Base-by-base conservation (phyloP, 2,113 vertebrate genomes). In the Pygoscelis adeliae region DNA sequence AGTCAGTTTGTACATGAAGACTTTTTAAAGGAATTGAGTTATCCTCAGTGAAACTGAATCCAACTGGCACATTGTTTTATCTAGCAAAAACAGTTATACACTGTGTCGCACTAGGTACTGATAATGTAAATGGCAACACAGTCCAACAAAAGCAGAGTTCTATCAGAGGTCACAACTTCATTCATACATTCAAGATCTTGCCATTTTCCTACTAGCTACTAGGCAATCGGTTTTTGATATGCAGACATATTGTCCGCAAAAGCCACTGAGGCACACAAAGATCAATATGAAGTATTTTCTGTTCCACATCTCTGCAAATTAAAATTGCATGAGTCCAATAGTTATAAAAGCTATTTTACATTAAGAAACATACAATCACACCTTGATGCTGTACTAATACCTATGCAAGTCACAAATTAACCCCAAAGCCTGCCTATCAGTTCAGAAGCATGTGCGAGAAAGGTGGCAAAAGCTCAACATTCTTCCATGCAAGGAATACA, bases 201-300 rank as follows among this genome's bases (percentile, higher is more conserved):
- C 22, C 86, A 62, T 78, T 86, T 97, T 83, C 87, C 62, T 88
- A 88, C 18, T 85, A 91, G 73, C 62, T 94, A 76, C 47, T 67
- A 92, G 69, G 70, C 26, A 26, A 82, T 58, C 40, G 52, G 77
- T 38, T 95, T 89, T 77, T 83, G 55, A 77, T 85, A 73, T 15
- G 70, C 49, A 50, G 38, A 63, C 21, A 69, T 46, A 73, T 14
- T 58, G 47, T 34, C 89, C 92, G 92, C 92, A 96, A 91, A 62
- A 62, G 63, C 88, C 87, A 91, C 13, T 13, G 74, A 95, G 89
- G 38, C 77, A 90, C 58, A 74, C 66, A 72, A 13, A 92, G 56
- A 89, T 89, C 71, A 87, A 86, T 78, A 89, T 66, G 69, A 90
- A 94, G 73, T 59, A 93, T 90, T 78, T 97, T 93, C 70, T 90